These are phyloP conservation scores for Diachrysia chrysitis DNA, from an alignment of 2,888 invertebrate genomes.

Conservation along the genomic window DNA sequence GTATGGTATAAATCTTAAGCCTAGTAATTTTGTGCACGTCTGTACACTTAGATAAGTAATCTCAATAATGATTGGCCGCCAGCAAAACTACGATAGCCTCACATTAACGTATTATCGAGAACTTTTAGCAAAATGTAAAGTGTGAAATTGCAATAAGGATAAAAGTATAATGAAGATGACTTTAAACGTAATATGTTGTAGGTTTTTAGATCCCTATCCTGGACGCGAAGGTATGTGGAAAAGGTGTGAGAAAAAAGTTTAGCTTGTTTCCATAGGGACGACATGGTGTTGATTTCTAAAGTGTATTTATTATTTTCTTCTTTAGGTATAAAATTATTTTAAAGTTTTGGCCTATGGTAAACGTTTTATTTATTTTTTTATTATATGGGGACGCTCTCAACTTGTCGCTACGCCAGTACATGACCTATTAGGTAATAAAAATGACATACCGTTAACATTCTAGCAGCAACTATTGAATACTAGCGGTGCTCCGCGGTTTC, in stretches of 20 bases:
- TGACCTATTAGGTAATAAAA: too few species aligned
- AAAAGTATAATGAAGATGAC: not conserved
- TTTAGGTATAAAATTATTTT: too few species aligned
- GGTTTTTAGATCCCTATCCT: not conserved
- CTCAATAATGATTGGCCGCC: slow-evolving; percentile 51
- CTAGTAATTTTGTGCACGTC: not conserved
- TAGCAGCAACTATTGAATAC: too few species aligned
- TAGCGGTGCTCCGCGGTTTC: too few species aligned
- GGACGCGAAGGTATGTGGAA: not conserved
- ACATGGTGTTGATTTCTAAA: not conserved
- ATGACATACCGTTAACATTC: too few species aligned
- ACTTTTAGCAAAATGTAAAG: slow-evolving; percentile 31
- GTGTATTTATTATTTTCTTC: too few species aligned
- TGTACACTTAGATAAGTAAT: slow-evolving; percentile 36
- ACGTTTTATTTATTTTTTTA: too few species aligned
- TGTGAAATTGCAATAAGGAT: slow-evolving; percentile 45
- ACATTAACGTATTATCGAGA: slow-evolving; percentile 50
- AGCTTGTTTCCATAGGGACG: not conserved
- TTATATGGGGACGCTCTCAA: too few species aligned
- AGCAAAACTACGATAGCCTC: slow-evolving; percentile 42
- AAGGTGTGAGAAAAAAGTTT: not conserved
- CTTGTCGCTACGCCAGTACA: too few species aligned
- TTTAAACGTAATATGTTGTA: slow-evolving; percentile 1
- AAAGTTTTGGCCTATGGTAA: too few species aligned
- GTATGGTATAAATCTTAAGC: not conserved